Conservation (phyloP, 2,113 vertebrate genomes). For the Thryonomys swinderianus region DNA sequence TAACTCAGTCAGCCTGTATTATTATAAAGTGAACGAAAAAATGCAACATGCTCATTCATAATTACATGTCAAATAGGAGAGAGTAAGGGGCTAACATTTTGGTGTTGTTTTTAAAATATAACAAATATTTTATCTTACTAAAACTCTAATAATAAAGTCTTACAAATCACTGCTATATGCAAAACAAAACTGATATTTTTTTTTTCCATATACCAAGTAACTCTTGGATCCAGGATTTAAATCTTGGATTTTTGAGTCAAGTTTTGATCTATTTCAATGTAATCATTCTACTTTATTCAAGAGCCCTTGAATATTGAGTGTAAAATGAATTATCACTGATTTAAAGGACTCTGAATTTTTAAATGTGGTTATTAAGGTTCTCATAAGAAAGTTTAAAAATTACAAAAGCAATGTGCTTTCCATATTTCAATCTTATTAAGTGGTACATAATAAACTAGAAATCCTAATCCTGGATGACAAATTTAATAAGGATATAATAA, state of each 20-base stretch:
- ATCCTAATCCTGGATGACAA: not conserved
- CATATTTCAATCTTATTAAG: not conserved
- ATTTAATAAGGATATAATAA: not conserved
- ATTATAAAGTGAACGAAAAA: not conserved
- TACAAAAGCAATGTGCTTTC: not conserved
- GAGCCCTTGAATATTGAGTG: not conserved
- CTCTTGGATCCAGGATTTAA: not conserved
- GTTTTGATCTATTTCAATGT: not conserved
- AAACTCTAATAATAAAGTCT: not conserved
- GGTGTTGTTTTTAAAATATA: not conserved
- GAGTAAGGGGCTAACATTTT: fast-evolving
- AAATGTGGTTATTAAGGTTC: not conserved
- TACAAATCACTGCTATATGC: not conserved
- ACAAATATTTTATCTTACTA: not conserved
- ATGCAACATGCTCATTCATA: not conserved
- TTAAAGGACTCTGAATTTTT: not conserved
- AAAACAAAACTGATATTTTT: not conserved
- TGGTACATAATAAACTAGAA: not conserved
- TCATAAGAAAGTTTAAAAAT: not conserved
- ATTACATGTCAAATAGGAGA: not conserved
- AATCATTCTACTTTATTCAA: not conserved
- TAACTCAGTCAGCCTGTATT: not conserved
- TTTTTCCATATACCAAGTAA: not conserved
- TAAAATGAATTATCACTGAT: not conserved
- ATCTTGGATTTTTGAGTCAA: not conserved